A percentile compares a stretch with the other conserved stretches of the same genome.
phyloP scores from a whole-genome alignment of 2,797 vertebrate species.

The Neosilurus hyrtlii region DNA sequence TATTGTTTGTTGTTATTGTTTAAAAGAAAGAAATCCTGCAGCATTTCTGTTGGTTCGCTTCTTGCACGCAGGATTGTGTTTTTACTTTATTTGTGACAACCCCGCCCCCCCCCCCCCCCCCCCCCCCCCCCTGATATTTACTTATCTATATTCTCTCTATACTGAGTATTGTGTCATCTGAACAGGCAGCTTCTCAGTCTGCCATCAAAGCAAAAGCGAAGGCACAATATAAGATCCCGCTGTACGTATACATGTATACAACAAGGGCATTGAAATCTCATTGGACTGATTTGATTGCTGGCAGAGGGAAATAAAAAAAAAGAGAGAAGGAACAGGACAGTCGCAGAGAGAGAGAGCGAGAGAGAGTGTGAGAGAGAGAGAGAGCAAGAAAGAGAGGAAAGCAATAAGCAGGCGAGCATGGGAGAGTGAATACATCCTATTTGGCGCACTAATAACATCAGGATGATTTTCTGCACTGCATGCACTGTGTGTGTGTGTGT shows the following conservation, averaged over 20 bases:
- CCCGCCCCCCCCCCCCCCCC: too few relatives aligned
- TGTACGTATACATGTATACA: background rate
- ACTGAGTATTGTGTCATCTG: background rate
- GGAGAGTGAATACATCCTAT: background rate
- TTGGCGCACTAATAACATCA: constrained; percentile 30
- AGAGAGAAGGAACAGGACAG: background rate
- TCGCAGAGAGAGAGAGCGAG: background rate
- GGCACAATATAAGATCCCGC: background rate
- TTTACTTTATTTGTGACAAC: background rate
- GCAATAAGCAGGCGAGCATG: background rate
- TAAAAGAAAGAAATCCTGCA: too few relatives aligned
- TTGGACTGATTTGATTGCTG: constrained; percentile 12
- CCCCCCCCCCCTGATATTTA: background rate
- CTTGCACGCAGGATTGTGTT: background rate
- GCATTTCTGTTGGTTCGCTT: background rate
- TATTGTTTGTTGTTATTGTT: too few relatives aligned
- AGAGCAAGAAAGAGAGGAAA: constrained; percentile 22
- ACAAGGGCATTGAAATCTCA: background rate
- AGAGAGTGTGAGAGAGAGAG: background rate
- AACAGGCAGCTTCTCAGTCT: background rate
- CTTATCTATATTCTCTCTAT: background rate
- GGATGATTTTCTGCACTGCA: constrained; percentile 10
- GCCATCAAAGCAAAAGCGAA: background rate
- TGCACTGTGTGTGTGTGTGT: background rate
- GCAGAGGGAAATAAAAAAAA: background rate